Evolutionary conservation across 2,888 invertebrate species (phyloP), one percentile per base, ranked within the genome.

Genomic region (Apodemia hepburni): DNA sequence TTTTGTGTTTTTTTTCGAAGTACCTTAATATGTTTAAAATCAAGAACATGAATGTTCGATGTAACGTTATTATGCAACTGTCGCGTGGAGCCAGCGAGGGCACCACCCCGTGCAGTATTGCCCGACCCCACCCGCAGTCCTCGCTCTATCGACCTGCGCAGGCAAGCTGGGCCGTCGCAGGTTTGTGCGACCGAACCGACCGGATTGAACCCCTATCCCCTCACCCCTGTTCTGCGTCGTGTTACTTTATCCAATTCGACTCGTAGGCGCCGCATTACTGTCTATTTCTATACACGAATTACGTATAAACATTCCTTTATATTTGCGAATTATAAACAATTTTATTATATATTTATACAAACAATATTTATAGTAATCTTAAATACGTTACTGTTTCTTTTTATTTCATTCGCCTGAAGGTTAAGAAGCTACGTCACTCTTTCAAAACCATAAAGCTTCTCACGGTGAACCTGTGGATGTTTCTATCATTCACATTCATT

Each of bases 61-160:
- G 70, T 73, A 75, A 73, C 67, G 69, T 73, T 75, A 73, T 77
- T 76, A 78, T 76, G 75, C 76, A 79, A 77, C 71, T 71, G 69
- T 68, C 69, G 74, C 76, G 77, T 90, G 80, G 89, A 88, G 84
- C 92, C 87, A 77, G 87, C 85, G 82, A 87, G 88, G 78, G 92
- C 79, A 81, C 85, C 91, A 80, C 91, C 82, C 82, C 78, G 79
- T 80, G 79, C 79, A 77, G 76, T 80, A 79, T 78, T 78, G 71
- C 78, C 78, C 79, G 78, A 76, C 81, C 79, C 85, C 82, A 84
- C 87, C 87, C 87, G 80, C 85, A 73, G 78, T 78, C 79, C 83
- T 77, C 80, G 82, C 83, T 85, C 81, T 89, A 85, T 88, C 91
- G 90, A 90, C 89, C 89, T 87, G 87, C 87, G 88, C 89, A 78